Base-by-base conservation (phyloP, 2,797 vertebrate genomes). In the Sparus aurata region DNA sequence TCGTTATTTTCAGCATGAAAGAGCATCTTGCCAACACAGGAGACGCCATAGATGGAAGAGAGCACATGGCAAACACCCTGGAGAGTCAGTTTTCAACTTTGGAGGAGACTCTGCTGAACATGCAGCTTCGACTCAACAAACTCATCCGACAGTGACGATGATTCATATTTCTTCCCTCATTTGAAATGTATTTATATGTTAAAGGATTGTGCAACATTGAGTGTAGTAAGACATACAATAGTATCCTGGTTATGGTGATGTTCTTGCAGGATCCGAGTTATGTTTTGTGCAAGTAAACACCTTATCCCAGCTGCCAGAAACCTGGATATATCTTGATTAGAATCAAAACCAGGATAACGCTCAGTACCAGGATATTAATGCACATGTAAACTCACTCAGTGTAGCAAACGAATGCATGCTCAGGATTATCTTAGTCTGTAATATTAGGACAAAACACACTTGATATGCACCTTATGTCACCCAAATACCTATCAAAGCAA, bases 51-150 rank as follows among this genome's bases (percentile, higher is more conserved):
- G 47, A 81, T 2, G 73, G 87, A 77, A 91, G 91, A 77, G 90
- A 92, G n/a, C 60, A 79, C 18, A 63, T 80, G 78, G 91, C 91
- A 22, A 86, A 75, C 55, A 57, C 85, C 69, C 91, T 96, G 89
- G 95, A 96, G 67, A 84, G 62, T 47, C 82, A 89, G 58, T 88
- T 95, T 50, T 93, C 88, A 30, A 79, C 50, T 50, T 89, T 96
- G 71, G 95, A 96, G 87, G 80, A 77, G 23, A 93, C 79, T 38
- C 81, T 96, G 73, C 73, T 94, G 1, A 84, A 85, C 80, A 91
- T 92, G 66, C 93, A 95, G 65, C 88, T 91, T 68, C 91, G 93
- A 70, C 89, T 96, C 69, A 71, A 73, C 82, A 92, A 88, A 89
- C 90, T 96, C 54, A 73, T 91, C 52, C 81, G 45, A 18, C 84